Percentiles rank a stretch among this genome's conserved stretches.
Evolutionary conservation across 2,113 vertebrate species (phyloP).

Genomic region (Tragelaphus buxtoni): DNA sequence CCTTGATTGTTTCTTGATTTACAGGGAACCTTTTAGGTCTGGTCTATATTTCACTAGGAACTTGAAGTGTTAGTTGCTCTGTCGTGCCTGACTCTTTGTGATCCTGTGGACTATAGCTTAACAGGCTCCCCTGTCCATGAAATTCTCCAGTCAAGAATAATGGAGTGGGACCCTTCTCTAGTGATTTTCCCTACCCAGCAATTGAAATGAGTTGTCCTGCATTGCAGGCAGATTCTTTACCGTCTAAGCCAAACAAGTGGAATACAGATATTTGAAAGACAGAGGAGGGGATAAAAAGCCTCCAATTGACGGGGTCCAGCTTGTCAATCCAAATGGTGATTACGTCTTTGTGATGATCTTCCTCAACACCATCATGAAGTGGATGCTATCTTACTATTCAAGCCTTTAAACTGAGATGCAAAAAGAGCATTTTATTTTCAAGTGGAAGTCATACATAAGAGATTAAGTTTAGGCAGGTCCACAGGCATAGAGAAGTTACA

Average conservation of each 20-base stretch:
- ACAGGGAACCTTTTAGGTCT: background rate
- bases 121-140: background rate
- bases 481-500: background rate
- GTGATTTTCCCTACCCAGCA: background rate
- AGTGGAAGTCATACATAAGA: background rate
- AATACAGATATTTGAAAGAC: background rate
- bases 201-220: background rate
- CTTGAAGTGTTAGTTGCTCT: background rate
- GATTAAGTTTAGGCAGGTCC: background rate
- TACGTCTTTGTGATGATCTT: background rate
- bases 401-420: background rate
- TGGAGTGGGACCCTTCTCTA: background rate
- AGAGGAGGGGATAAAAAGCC: background rate
- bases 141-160: background rate
- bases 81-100: background rate
- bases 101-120: background rate
- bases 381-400: background rate
- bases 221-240: background rate
- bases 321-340: background rate
- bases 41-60: background rate
- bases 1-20: background rate
- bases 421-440: background rate
- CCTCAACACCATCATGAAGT: background rate
- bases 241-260: background rate
- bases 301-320: fast-evolving